Evolutionary conservation across 1,140 invertebrate genomes (phyloP), one percentile per base, ranked within the genome.

Genomic region (Tetramorium simillimum): DNA sequence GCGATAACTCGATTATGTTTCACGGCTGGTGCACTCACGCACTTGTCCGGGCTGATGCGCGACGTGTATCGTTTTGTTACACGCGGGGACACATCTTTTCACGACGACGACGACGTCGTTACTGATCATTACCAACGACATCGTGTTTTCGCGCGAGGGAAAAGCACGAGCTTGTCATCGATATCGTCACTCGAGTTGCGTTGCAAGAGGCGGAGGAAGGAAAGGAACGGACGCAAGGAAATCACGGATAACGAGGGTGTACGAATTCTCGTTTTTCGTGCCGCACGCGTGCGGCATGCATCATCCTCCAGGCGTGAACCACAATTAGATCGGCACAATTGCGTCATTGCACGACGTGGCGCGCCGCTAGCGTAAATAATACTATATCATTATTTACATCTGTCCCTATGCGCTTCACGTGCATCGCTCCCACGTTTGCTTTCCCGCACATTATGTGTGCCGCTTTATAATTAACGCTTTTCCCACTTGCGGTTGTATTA

Each of bases 1-100:
- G 80, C 28, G 80, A 82, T 73, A 82, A 82, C 67, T 82, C 80
- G 80, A 82, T 82, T 73, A 82, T 82, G 80, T 46, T 82, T 73
- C 80, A 82, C 40, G 53, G 80, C 51, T 16, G 67, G 53, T 33
- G 53, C 51, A 24, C 40, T 72, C 62, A 53, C 77, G 77, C 77
- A 72, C 37, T 58, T 46, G 51, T 6, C 7, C 46, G 24, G 10
- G 33, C n/a, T 62, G 21, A 40, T 16, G 2, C 1, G 46, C 62
- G 58, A 49, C 75, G 43, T 10, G 43, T 51, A 37, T 37, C 60
- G 46, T 28, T 70, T 46, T 70, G 28, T 70, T 43, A 43, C 53
- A 3, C n/a, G 40, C 5, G 40, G 9, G 18, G 40, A 28, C 67
- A 28, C 67, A 10, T 82, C 51, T 60, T 46, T 72, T 72, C 65